phyloP scores from a whole-genome alignment of 2,888 invertebrate species.

The Nasonovia ribisnigri region DNA sequence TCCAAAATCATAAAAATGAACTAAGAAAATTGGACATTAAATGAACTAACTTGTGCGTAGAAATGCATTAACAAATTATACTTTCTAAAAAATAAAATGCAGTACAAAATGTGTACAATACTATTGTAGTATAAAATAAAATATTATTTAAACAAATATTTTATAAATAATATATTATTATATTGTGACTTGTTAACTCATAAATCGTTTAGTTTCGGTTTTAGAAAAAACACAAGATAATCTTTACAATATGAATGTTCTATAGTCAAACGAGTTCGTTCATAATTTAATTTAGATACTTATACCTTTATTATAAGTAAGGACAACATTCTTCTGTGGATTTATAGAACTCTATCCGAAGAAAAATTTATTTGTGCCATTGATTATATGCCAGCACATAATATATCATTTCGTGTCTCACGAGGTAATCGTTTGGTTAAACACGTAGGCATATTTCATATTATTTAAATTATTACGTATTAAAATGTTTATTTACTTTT shows the following conservation, averaged over 20 bases:
- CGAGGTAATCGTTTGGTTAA: too few relatives aligned
- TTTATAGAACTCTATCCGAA: not conserved
- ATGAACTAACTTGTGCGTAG: not conserved
- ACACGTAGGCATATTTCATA: not conserved
- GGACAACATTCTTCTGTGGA: too few relatives aligned
- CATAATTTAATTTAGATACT: not conserved
- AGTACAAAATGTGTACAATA: too few relatives aligned
- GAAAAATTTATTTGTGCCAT: not conserved
- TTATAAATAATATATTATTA: not conserved
- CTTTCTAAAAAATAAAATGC: not conserved
- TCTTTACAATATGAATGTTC: not conserved
- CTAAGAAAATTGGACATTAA: not conserved
- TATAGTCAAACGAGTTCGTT: not conserved
- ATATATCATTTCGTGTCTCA: too few relatives aligned
- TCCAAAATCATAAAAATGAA: not conserved
- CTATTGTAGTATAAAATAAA: too few relatives aligned
- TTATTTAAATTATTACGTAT: not conserved
- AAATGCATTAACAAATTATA: not conserved
- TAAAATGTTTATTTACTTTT: slow-evolving; percentile 32
- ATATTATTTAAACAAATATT: too few relatives aligned
- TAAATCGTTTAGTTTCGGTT: not conserved
- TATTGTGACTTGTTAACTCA: not conserved
- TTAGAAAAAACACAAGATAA: not conserved
- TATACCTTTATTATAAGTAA: not conserved
- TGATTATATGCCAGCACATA: not conserved